phyloP scores from a whole-genome alignment of 2,113 vertebrate species.

The Sturnus vulgaris region DNA sequence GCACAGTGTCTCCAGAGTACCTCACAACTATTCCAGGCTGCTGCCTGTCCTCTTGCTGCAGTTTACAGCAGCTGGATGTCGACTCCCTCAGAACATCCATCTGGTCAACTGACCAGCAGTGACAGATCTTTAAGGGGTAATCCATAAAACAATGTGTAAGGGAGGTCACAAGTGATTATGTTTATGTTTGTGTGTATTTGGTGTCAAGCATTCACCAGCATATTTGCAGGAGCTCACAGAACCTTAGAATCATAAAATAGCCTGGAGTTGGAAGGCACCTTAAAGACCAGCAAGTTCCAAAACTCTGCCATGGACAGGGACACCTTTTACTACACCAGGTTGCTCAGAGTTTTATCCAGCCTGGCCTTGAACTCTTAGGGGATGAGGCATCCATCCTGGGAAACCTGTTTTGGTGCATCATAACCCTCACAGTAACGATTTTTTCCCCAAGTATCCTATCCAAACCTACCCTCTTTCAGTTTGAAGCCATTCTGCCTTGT shows the following conservation, averaged over 20 bases:
- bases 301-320: not conserved
- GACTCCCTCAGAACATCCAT: not conserved
- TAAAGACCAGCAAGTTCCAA: not conserved
- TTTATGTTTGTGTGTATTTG: not conserved
- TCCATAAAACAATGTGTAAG: not conserved
- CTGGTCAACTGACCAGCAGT: too few species aligned
- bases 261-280: not conserved
- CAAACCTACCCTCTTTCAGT: not conserved
- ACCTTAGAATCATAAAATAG: not conserved
- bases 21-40: fast-evolving
- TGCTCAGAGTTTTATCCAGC: not conserved
- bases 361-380: not conserved
- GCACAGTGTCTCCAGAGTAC: not conserved
- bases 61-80: not conserved
- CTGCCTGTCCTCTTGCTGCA: not conserved
- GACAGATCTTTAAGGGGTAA: not conserved
- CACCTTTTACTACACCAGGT: not conserved
- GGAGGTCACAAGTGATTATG: fast-evolving
- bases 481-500: too few species aligned
- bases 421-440: fast-evolving
- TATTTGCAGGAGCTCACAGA: fast-evolving
- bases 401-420: fast-evolving
- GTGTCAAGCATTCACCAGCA: not conserved
- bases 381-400: not conserved
- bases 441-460: fast-evolving